Evolutionary conservation across 1,140 invertebrate species (phyloP), one percentile per base, ranked within the genome.

Genomic region (Colletes latitarsis): DNA sequence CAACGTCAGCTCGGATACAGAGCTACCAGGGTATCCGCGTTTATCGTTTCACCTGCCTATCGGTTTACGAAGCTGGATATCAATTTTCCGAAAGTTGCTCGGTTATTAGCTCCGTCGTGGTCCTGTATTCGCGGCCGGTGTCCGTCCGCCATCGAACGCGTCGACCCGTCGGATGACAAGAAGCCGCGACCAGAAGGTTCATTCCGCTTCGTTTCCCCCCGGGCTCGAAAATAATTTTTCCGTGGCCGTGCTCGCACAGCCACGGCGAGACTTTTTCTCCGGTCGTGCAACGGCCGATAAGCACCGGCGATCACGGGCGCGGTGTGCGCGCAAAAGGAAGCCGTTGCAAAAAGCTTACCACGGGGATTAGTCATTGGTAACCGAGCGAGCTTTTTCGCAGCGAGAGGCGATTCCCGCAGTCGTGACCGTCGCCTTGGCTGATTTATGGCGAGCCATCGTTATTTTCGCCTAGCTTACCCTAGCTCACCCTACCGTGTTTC

Each of bases 321-420:
- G 81, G 69, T 76, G 80, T 69, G 81, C 79, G 79, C 69, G 84
- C 73, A 72, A 87, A 84, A 86, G 85, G 84, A 86, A 77, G 76
- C 72, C 57, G 67, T 74, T 15, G 68, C 78, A 87, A 87, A 86
- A 87, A 87, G 85, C 85, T 86, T 75, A 66, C 86, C 82, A 46
- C 82, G 75, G 66, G 71, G 84, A 87, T 87, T 87, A 87, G 84
- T 87, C 85, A 87, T 86, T 68, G 85, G 82, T 83, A 86, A 81
- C 63, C 84, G 76, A 81, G 73, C 73, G 73, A 83, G 85, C 85
- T 86, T 87, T 86, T 86, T 86, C 81, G 41, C 80, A 53, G 70
- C 82, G 17, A 55, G 17, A 55, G 43, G 66, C 84, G 77, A 83
- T 86, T 83, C 70, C 68, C 58, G 73, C 77, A 58, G 64, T 81